Evolutionary conservation across 2,797 vertebrate genomes (phyloP).

Genomic region (Triplophysa bombifrons): DNA sequence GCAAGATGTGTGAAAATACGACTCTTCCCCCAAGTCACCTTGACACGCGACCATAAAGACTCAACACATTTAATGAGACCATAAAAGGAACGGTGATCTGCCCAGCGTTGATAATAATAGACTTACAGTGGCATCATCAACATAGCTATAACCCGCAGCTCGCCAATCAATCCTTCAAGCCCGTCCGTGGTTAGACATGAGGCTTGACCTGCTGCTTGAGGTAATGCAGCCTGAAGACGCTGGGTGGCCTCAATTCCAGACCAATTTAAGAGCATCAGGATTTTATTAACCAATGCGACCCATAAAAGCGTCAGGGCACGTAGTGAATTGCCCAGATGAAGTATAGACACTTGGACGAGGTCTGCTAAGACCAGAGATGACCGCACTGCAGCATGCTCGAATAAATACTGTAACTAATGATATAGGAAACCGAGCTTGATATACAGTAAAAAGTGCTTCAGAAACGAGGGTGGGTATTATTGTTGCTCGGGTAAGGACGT

Average conservation of each 20-base stretch:
- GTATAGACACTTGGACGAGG: not conserved
- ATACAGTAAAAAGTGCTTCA: constrained; percentile 46
- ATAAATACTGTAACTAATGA: constrained; percentile 39
- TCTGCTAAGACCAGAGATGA: constrained; percentile 19
- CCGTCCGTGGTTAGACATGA: constrained; percentile 30
- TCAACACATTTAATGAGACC: constrained; percentile 46
- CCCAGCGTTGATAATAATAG: constrained; percentile 56
- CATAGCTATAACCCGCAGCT: constrained; percentile 54
- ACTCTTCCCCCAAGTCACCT: constrained; percentile 52
- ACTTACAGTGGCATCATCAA: constrained; percentile 58
- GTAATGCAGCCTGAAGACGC: constrained; percentile 26
- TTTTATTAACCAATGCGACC: constrained; percentile 26
- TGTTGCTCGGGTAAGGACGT: constrained; percentile 44
- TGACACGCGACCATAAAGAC: constrained; percentile 53
- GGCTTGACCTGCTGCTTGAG: constrained; percentile 49
- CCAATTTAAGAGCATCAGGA: constrained; percentile 26
- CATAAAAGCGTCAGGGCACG: constrained; percentile 19
- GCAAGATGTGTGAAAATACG: constrained; percentile 36
- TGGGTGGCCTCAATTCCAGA: constrained; percentile 38
- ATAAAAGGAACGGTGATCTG: constrained; percentile 53
- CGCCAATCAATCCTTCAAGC: constrained; percentile 48
- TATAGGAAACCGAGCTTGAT: constrained; percentile 40
- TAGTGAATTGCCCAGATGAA: not conserved
- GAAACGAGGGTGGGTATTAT: constrained; percentile 56
- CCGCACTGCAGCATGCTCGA: constrained; percentile 35